Conservation (phyloP, 2,113 vertebrate genomes). For the Eleginops maclovinus region DNA sequence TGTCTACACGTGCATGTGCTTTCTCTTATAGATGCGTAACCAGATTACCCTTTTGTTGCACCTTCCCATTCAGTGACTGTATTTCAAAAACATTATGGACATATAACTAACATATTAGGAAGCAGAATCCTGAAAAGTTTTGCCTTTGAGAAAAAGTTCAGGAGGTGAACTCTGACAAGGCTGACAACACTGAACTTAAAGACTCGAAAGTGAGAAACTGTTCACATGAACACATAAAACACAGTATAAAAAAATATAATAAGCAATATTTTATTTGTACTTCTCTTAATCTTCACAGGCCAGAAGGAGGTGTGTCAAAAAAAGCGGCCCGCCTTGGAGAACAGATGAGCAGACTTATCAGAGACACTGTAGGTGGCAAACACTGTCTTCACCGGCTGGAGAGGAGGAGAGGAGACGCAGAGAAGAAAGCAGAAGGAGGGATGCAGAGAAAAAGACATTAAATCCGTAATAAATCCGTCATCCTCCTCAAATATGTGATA, state of each 20-base stretch:
- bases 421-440: not conserved
- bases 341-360: constrained; percentile 84
- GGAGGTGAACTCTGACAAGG: not conserved
- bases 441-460: not conserved
- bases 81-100: not conserved
- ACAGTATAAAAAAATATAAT: not conserved
- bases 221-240: not conserved
- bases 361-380: constrained; percentile 84
- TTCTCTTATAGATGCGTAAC: not conserved
- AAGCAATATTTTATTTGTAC: constrained; percentile 27
- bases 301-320: constrained; percentile 64
- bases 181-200: not conserved
- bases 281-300: constrained; percentile 1
- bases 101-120: not conserved
- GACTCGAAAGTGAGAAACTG: not conserved
- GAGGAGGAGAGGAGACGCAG: constrained; percentile 42
- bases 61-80: constrained; percentile 16
- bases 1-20: not conserved
- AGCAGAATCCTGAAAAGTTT: not conserved
- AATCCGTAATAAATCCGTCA: not conserved
- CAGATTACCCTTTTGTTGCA: not conserved
- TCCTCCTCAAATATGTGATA: not conserved
- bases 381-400: constrained; percentile 86
- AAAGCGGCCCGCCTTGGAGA: constrained; percentile 85
- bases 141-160: not conserved